Percentiles rank a stretch among this genome's conserved stretches.
Evolutionary conservation across 2,113 vertebrate species (phyloP).

Genomic region (Taurulus bubalis): DNA sequence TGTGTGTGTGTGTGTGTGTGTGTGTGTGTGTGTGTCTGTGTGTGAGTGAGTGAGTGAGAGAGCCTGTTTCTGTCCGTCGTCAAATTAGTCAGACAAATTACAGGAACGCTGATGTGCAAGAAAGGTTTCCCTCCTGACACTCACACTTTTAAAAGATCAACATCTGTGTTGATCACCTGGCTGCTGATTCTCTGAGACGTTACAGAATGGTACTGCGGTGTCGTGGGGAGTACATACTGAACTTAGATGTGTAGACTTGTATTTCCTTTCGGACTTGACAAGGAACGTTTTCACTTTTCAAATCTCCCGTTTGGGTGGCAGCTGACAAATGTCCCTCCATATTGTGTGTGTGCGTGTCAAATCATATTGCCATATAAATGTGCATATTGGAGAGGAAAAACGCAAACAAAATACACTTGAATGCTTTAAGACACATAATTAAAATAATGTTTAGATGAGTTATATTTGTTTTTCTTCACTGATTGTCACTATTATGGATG

Average conservation of each 20-base stretch:
- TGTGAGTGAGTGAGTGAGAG: not conserved
- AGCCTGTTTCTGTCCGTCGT: slow-evolving; percentile 1
- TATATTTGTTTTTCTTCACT: not conserved
- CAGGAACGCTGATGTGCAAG: slow-evolving; percentile 2
- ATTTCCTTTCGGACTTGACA: not conserved
- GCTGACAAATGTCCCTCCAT: slow-evolving; percentile 61
- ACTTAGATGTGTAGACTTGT: not conserved
- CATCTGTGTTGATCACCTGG: not conserved
- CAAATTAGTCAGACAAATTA: not conserved
- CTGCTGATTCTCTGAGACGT: not conserved
- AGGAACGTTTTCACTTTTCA: slow-evolving; percentile 13
- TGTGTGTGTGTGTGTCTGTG: not conserved
- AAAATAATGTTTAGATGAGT: not conserved
- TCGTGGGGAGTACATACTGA: not conserved
- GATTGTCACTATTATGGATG: too few relatives aligned
- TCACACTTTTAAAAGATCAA: not conserved
- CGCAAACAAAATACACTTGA: too few relatives aligned
- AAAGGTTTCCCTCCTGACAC: not conserved
- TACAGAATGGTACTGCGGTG: not conserved
- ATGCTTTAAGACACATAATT: not conserved
- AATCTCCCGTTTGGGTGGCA: slow-evolving; percentile 45
- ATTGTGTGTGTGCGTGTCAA: slow-evolving; percentile 14
- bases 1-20: not conserved
- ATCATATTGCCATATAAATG: not conserved
- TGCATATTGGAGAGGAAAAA: not conserved